Evolutionary conservation across 2,797 vertebrate species (phyloP).

Genomic region (Clarias laeviceps): DNA sequence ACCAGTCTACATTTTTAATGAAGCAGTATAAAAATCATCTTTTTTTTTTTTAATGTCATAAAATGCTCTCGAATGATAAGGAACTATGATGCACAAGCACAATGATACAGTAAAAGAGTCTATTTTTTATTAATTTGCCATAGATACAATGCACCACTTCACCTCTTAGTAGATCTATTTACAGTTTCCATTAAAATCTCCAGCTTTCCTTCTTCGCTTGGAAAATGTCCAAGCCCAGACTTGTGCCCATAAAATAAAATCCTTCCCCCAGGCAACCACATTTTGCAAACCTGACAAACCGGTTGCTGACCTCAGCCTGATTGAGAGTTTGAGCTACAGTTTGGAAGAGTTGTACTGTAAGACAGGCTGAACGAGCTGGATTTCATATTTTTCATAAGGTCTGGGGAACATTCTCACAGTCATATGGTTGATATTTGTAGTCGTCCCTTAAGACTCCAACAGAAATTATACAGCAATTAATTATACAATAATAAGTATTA

Average conservation of each 20-base stretch:
- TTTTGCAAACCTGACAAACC: neutral
- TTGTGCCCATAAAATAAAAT: neutral
- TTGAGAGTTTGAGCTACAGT: neutral
- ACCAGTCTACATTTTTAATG: slow-evolving; percentile 7
- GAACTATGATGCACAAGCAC: neutral
- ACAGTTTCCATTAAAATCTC: neutral
- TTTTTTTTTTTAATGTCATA: neutral
- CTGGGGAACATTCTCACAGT: neutral
- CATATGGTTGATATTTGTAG: neutral
- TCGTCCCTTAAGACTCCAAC: neutral
- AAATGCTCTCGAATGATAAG: neutral
- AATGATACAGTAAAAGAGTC: neutral
- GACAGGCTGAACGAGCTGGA: neutral
- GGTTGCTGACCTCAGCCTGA: neutral
- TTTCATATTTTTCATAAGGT: neutral
- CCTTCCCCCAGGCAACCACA: neutral
- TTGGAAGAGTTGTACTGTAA: neutral
- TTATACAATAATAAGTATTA: no score
- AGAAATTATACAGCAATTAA: no score
- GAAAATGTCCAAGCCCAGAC: neutral
- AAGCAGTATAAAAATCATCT: neutral
- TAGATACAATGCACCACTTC: neutral
- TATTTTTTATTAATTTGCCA: no score
- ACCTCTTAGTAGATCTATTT: neutral
- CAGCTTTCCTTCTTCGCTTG: neutral